Base-by-base conservation (phyloP, 2,797 vertebrate genomes). In the Podarcis lilfordi region DNA sequence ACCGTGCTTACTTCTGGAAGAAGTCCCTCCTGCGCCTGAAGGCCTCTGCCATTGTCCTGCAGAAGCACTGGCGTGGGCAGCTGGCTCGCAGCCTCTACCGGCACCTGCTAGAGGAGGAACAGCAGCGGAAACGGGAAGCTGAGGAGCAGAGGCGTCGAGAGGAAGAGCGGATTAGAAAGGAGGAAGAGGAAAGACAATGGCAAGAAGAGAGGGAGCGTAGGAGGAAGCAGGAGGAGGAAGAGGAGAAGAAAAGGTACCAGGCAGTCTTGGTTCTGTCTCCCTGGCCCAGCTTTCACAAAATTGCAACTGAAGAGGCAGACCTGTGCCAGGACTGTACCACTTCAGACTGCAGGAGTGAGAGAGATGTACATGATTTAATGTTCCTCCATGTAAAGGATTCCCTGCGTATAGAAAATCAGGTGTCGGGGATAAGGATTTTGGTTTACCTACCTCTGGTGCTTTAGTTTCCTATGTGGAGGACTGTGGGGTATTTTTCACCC, bases 1-100 rank as follows among this genome's bases (percentile, higher is more conserved):
- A 98, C 93, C 97, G 98, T 0, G 98, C 98, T 0, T 96, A 98
- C 95, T 98, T 97, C 95, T 98, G 98, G 97, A 97, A 98, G 89
- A 96, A 96, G 4, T 88, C 89, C 68, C 98, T 98, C 95, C 95
- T 97, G 90, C 96, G 95, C 2, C 94, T 98, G 91, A 98, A 98
- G 86, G 86, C 94, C 1, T 97, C 98, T 2, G 92, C 97, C 0
- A 9, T 98, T 89, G 82, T 98, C 88, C 96, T 99, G 86, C 98
- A 99, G 97, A 99, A 98, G 88, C 97, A 98, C 94, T 97, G 95
- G 93, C 96, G 98, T 9, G 98, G 98, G 45, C 97, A 91, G 92
- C 95, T 96, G 89, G 98, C 98, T 27, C 97, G 98, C 17, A 92
- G 93, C 74, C 95, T 97, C 91, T 96, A 92, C 92, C 96, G 77